Base-by-base conservation (phyloP, 2,888 invertebrate species). In the Diabrotica balteata region DNA sequence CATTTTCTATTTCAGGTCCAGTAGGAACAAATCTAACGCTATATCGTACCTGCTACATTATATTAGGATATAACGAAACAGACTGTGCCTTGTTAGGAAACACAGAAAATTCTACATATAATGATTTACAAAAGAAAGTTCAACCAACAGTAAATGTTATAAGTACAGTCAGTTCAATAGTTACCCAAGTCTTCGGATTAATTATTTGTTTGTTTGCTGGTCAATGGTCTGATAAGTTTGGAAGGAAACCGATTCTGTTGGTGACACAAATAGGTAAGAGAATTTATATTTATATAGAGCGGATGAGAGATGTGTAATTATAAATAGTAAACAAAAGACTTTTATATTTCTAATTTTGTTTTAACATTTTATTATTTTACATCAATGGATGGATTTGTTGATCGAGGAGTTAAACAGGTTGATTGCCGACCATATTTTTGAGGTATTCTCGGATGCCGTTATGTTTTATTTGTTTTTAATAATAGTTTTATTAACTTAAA, bases 201-300 rank as follows among this genome's bases (percentile, higher is more conserved):
- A 77, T 91, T 53, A 80, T 91, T 8, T 90, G 91, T 60, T 84
- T 93, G 58, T 92, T 93, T 79, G 81, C 93, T 71, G 94, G 93
- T 8, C 91, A 93, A 0, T 94, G 93, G 93, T 93, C 93, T 59
- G 94, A 94, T 79, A 90, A 87, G 71, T 88, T 91, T 84, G 94
- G 94, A 43, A 86, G 93, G 55, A 90, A 91, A 78, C 91, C 93
- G 7, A 84, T 93, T 63, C 79, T 94, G 50, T 80, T 92, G 5
- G 84, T 88, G 74, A 88, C 91, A 71, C 90, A 75, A 61, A 51
- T 76, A 70, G 79, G 80, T 80, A 63, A 47, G 10, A 32, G 32
- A 32, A 32, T 32, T 32, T 4, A 32, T 5, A 32, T 32, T 32
- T 1, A 5, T 32, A 5, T 32, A 32, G 32, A 32, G 1, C 32